Percentiles rank a stretch among this genome's conserved stretches.
phyloP scores from a whole-genome alignment of 2,797 vertebrate genomes.

The Pseudomugil tenellus region DNA sequence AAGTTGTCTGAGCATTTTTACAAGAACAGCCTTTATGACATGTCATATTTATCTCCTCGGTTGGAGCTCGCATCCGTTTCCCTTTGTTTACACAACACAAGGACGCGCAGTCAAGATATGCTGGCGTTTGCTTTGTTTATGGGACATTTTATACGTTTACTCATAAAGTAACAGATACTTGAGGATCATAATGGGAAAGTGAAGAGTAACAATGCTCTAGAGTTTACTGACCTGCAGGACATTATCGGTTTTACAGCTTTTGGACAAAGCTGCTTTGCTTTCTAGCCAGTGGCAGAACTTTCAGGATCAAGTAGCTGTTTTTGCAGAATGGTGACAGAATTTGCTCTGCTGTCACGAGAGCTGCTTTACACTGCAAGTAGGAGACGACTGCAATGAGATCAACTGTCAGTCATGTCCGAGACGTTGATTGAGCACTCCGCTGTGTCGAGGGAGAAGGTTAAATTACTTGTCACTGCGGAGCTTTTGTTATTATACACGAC shows the following conservation, averaged over 20 bases:
- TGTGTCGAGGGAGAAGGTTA: background rate
- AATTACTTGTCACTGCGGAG: background rate
- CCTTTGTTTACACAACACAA: background rate
- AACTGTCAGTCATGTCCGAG: background rate
- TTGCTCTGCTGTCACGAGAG: background rate
- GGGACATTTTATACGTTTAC: background rate
- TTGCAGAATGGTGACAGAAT: background rate
- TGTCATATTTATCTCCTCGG: background rate
- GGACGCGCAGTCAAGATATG: background rate
- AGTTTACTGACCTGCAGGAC: background rate
- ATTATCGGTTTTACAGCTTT: background rate
- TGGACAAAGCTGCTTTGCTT: background rate
- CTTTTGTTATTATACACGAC: background rate
- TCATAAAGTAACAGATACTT: background rate
- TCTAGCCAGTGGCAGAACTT: background rate
- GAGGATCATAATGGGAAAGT: background rate
- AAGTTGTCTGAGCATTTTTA: background rate
- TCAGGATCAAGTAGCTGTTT: background rate
- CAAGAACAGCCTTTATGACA: background rate
- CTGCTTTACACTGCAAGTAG: background rate
- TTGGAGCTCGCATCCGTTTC: background rate
- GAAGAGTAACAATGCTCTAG: background rate
- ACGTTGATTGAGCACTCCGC: background rate
- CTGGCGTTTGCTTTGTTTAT: background rate
- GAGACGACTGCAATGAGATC: background rate